These are phyloP conservation scores for Sebastes melanostomus DNA, from an alignment of 2,797 vertebrate species.

Conservation along the genomic window DNA sequence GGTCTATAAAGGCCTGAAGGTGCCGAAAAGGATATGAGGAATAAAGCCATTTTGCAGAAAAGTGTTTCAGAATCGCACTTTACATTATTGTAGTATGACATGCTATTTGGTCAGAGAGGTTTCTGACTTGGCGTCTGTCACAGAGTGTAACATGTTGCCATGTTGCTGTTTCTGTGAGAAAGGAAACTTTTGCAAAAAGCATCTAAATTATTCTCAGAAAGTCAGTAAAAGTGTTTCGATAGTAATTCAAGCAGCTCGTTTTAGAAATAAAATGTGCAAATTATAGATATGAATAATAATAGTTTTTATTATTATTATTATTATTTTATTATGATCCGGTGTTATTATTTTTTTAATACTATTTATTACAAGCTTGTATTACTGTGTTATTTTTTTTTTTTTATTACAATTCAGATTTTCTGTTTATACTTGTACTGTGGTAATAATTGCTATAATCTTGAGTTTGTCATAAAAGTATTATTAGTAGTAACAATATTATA, in stretches of 20 bases:
- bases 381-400: background rate
- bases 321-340: background rate
- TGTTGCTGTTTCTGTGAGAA: background rate
- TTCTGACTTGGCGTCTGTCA: background rate
- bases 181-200: background rate
- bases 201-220: background rate
- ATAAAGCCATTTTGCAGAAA: background rate
- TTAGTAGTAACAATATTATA: background rate
- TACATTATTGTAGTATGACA: background rate
- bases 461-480: background rate
- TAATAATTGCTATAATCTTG: background rate
- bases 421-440: background rate
- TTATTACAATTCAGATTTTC: background rate
- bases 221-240: background rate
- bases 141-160: background rate
- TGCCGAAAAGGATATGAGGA: background rate
- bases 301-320: background rate
- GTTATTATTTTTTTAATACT: background rate
- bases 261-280: background rate
- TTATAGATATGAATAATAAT: background rate
- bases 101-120: background rate
- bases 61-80: background rate
- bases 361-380: background rate
- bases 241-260: background rate
- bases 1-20: background rate